Conservation (phyloP, 2,113 vertebrate genomes). For the Peromyscus californicus region DNA sequence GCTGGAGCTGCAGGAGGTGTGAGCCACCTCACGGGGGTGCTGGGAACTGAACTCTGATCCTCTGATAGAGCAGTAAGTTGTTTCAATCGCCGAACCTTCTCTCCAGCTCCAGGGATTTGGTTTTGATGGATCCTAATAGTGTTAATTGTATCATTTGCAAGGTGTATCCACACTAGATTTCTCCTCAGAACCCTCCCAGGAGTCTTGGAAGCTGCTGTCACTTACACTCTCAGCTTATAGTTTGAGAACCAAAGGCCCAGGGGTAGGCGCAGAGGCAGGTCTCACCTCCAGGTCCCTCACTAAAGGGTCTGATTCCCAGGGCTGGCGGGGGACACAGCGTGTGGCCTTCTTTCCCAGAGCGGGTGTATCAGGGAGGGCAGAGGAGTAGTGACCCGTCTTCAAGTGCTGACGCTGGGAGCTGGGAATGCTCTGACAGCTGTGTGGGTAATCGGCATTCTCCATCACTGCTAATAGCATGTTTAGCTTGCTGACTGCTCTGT, state of each 20-base stretch:
- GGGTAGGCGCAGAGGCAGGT: neutral
- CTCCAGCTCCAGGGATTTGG: neutral
- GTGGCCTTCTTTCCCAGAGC: neutral
- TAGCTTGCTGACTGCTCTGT: conserved; percentile 64
- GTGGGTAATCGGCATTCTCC: conserved; percentile 62
- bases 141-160: neutral
- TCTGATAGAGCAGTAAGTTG: neutral
- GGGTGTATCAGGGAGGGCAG: neutral
- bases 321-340: neutral
- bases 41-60: neutral
- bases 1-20: neutral
- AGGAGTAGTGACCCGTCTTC: rapidly evolving
- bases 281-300: neutral
- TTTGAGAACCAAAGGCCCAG: neutral
- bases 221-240: neutral
- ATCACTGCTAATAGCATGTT: conserved; percentile 75
- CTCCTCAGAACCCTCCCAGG: neutral
- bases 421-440: conserved; percentile 49
- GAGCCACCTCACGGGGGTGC: neutral
- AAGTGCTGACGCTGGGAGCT: neutral
- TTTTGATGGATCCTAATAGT: neutral
- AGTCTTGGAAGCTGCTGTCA: neutral
- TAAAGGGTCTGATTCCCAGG: neutral
- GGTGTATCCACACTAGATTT: neutral
- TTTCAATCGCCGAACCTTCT: neutral